These are phyloP conservation scores for Chrysopa pallens DNA, from an alignment of 1,140 invertebrate genomes.

Conservation along the genomic window DNA sequence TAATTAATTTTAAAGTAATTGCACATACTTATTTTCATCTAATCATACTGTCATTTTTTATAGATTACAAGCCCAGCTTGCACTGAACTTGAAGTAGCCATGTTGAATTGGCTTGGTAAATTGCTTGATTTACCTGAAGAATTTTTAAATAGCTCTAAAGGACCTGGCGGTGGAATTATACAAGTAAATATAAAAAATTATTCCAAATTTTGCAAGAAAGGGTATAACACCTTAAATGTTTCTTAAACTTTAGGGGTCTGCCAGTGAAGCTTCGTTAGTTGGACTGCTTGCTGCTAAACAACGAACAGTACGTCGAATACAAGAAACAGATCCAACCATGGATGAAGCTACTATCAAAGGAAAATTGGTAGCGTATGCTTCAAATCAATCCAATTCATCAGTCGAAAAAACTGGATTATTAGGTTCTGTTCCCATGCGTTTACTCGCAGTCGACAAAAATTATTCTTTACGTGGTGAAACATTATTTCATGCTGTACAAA, in stretches of 20 bases:
- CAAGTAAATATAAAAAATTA: constrained; percentile 41
- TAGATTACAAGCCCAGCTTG: constrained; percentile 80
- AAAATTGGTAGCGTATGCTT: constrained; percentile 73
- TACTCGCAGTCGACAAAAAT: constrained; percentile 56
- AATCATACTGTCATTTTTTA: too few species aligned
- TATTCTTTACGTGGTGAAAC: constrained; percentile 56
- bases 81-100: constrained; percentile 85
- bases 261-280: constrained; percentile 78
- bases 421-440: constrained; percentile 60
- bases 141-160: constrained; percentile 56
- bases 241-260: constrained; percentile 49
- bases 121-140: constrained; percentile 67
- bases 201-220: too few species aligned
- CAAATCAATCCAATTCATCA: constrained; percentile 80
- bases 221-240: neutral
- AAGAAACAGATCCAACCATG: constrained; percentile 33
- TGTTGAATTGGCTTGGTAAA: constrained; percentile 93
- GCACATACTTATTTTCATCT: too few species aligned
- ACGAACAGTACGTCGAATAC: constrained; percentile 38
- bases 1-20: too few species aligned
- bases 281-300: constrained; percentile 67
- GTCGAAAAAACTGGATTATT: constrained; percentile 76
- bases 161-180: constrained; percentile 77
- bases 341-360: constrained; percentile 43
- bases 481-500: constrained; percentile 51